Evolutionary conservation across 2,888 invertebrate species (phyloP).

Genomic region (Disparrhopalites patrizii): DNA sequence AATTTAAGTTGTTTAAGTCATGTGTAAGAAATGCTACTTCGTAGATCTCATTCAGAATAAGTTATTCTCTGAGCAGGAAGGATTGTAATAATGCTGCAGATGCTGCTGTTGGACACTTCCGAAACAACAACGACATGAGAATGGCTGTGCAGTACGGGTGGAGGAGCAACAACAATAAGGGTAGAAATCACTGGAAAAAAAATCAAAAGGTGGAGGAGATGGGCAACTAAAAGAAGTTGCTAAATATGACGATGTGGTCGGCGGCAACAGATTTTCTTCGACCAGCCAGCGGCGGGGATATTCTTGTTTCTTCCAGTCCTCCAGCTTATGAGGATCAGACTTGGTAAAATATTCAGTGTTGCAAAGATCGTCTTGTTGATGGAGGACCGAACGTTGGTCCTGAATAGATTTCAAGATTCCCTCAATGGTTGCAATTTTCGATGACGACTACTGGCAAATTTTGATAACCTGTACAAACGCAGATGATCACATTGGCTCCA

Average conservation of each 20-base stretch:
- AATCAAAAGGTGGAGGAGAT: background rate
- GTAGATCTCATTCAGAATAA: conserved; percentile 6
- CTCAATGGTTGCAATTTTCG: conserved; percentile 94
- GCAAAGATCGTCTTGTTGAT: conserved; percentile 9
- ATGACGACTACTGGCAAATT: conserved; percentile 96
- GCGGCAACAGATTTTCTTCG: background rate
- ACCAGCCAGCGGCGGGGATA: background rate
- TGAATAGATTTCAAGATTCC: conserved; percentile 77
- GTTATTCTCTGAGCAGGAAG: background rate
- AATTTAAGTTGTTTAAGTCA: conserved; percentile 11
- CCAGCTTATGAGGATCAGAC: conserved; percentile 24
- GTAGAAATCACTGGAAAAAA: conserved; percentile 3
- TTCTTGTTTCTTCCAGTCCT: conserved; percentile 6
- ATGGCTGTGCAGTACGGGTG: conserved; percentile 7
- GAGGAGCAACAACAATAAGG: too few relatives aligned
- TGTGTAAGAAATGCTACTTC: conserved; percentile 6
- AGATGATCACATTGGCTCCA: background rate
- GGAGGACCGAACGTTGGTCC: conserved; percentile 32
- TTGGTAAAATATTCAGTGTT: conserved; percentile 17
- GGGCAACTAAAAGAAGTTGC: conserved; percentile 2
- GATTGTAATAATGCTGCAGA: background rate
- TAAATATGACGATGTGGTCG: background rate
- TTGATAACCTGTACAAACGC: conserved; percentile 70
- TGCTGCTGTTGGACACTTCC: background rate
- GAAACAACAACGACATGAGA: conserved; percentile 18